Evolutionary conservation across 2,888 invertebrate species (phyloP).

Genomic region (Pediacus dermestoides): DNA sequence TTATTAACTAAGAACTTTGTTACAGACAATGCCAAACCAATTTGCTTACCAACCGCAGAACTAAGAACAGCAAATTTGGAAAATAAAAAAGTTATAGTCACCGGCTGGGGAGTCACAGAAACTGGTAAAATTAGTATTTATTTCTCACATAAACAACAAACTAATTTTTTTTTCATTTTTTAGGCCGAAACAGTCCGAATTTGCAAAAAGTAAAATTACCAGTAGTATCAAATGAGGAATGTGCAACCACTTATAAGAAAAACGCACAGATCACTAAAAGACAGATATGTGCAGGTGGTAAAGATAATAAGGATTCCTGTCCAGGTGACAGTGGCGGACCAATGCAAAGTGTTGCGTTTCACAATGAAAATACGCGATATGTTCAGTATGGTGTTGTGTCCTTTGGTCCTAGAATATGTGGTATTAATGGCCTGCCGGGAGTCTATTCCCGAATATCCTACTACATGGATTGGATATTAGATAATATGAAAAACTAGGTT

Average conservation of each 20-base stretch:
- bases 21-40: conserved; percentile 47
- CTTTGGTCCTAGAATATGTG: conserved; percentile 50
- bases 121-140: conserved; percentile 45
- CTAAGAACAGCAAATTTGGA: conserved; percentile 42
- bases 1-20: conserved; percentile 1
- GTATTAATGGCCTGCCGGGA: conserved; percentile 60
- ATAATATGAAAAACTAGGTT: conserved; percentile 48
- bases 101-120: conserved; percentile 74
- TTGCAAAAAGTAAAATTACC: conserved; percentile 50
- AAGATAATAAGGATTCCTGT: conserved; percentile 59
- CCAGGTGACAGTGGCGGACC: conserved; percentile 69
- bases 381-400: conserved; percentile 57
- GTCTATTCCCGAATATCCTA: conserved; percentile 64
- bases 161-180: conserved; percentile 20
- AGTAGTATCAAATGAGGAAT: conserved; percentile 43
- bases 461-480: conserved; percentile 65
- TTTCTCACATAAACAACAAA: neutral
- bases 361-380: conserved; percentile 47
- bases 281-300: conserved; percentile 66
- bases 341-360: conserved; percentile 49
- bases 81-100: conserved; percentile 55
- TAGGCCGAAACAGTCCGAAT: conserved; percentile 37
- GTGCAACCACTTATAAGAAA: conserved; percentile 34
- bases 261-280: conserved; percentile 34
- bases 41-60: conserved; percentile 50